phyloP scores from a whole-genome alignment of 1,140 invertebrate species.

The Bicyclus anynana region DNA sequence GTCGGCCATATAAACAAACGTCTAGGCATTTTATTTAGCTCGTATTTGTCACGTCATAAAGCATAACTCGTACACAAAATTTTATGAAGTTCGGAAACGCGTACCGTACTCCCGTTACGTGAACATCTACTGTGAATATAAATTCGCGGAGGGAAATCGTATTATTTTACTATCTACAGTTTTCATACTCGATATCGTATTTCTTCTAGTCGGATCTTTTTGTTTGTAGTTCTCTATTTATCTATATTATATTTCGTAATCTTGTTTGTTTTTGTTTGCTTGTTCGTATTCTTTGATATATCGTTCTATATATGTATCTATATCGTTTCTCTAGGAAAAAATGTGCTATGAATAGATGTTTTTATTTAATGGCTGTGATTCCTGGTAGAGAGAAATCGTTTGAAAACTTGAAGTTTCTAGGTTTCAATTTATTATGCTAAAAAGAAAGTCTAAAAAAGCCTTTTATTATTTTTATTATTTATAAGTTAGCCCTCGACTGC shows the following conservation, averaged over 20 bases:
- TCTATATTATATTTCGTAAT: neutral
- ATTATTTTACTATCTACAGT: conserved; percentile 4
- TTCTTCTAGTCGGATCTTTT: neutral
- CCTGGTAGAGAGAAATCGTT: no score
- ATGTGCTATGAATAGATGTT: no score
- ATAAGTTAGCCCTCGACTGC: no score
- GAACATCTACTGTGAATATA: neutral
- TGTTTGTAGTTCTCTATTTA: neutral
- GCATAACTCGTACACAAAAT: conserved; percentile 5
- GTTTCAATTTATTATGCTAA: no score
- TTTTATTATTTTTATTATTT: no score
- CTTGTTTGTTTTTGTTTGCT: no score
- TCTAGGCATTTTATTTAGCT: neutral
- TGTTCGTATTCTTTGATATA: no score
- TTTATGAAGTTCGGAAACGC: neutral
- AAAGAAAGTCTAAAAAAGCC: no score
- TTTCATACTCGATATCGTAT: neutral
- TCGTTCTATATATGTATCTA: no score
- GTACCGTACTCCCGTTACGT: neutral
- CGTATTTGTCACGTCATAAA: conserved; percentile 2
- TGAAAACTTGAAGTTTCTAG: no score
- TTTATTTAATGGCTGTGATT: no score
- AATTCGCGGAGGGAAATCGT: neutral
- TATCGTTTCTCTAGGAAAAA: no score
- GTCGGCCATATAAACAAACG: neutral